Evolutionary conservation across 1,140 invertebrate genomes (phyloP), one percentile per base, ranked within the genome.

Genomic region (Caerostris extrusa): DNA sequence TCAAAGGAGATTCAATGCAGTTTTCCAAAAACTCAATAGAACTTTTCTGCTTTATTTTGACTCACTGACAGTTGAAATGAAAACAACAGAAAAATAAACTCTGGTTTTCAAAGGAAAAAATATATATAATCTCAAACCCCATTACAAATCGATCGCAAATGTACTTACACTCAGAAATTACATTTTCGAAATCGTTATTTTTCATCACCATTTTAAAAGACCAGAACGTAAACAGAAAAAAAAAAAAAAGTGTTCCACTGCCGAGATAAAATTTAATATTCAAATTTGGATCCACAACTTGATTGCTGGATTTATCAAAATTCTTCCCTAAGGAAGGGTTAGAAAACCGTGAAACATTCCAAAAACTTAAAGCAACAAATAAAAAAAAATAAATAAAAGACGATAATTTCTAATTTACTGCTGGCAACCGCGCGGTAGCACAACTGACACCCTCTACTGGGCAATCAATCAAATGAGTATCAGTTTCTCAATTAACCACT

Each of bases 391-490:
- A 77, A 77, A 77, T 77, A 77, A 77, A 77, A 77, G 71, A 53
- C 71, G 71, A 77, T 77, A 77, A 53, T 77, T 77, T 77, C 71
- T 77, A 77, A 77, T 77, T 77, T 77, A 77, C 71, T 12, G 34
- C 71, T 77, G 71, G 50, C 71, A 77, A 77, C 10, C 34, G 3
- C 4, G 34, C 34, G 8, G 71, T 53, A 77, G 53, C 50, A 34
- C 19, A 34, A 50, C 71, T 12, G 71, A 77, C 71, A 50, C 71
- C 19, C 71, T 77, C 71, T 77, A 53, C 71, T 34, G 71, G 10
- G 71, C 71, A 77, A 77, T 77, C 71, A 77, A 77, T 77, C 71
- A 77, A 77, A 8, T 77, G 71, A 77, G 71, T 77, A 77, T 77
- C 71, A 77, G 71, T 8, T 77, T 77, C 71, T 77, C 71, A 77